Evolutionary conservation across 1,140 invertebrate species (phyloP), one percentile per base, ranked within the genome.

Genomic region (Teleogryllus occipitalis): DNA sequence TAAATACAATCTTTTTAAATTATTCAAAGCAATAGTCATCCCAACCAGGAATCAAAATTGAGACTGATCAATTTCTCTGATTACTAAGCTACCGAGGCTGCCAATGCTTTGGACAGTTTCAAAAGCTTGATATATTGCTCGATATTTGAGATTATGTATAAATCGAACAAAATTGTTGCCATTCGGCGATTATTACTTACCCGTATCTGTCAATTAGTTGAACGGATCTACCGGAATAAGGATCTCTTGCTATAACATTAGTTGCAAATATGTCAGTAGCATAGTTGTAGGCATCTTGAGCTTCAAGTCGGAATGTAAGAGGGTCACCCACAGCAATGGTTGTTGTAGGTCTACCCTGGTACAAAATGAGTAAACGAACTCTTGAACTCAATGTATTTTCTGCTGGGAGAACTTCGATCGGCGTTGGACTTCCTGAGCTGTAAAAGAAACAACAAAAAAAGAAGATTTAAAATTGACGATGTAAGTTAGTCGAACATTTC

Each of bases 321-420:
- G 95, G 95, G 88, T 97, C 96, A 14, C 96, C 96, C n/a, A 97
- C 95, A 7, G 95, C 96, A 74, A 97, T 97, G 0, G 95, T 97
- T 0, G 95, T 97, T 0, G 96, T 97, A 0, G 96, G 95, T 82
- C 95, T 87, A 18, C 95, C 95, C 86, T 97, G 93, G 84, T 96
- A 97, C 8, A 97, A 83, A 81, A 97, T 95, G 86, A 95, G 88
- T 80, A 97, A 85, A 22, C 94, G 90, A 0, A 97, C 94, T 84
- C 95, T 93, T 0, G 94, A 96, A 84, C 95, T 96, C 1, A 97
- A 84, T 0, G 95, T 95, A 83, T 96, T 96, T 85, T 97, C 95
- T 4, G 95, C 95, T 47, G 95, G 95, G 7, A 97, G 85, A 84
- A 96, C 96, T 84, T 97, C 95, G 76, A 97, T 96, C 8, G 95